Conservation (phyloP, 2,888 invertebrate species). For the Leucania comma region DNA sequence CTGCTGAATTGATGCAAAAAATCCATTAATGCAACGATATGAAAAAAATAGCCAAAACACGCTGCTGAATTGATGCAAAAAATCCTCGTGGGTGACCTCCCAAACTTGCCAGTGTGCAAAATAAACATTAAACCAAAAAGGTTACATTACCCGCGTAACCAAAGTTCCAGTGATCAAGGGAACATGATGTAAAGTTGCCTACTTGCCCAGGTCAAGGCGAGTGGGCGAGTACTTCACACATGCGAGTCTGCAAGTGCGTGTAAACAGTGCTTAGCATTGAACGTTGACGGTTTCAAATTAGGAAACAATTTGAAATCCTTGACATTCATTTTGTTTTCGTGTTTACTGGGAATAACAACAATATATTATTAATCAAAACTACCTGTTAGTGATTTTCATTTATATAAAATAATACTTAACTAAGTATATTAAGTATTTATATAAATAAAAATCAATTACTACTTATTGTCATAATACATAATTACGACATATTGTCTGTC, state of each 20-base stretch:
- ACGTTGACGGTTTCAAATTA: conserved; percentile 53
- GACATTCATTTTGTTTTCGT: conserved; percentile 40
- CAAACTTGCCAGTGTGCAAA: conserved; percentile 29
- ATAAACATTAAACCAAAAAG: conserved; percentile 43
- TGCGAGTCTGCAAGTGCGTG: conserved; percentile 39
- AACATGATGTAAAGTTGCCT: conserved; percentile 39
- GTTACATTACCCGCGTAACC: conserved; percentile 40
- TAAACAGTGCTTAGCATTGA: conserved; percentile 63
- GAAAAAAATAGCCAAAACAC: too few relatives aligned
- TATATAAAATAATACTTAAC: too few relatives aligned
- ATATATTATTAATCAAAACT: conserved; percentile 9
- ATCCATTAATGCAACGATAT: too few relatives aligned
- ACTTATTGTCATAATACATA: too few relatives aligned
- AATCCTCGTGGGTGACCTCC: background rate
- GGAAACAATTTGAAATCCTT: conserved; percentile 51
- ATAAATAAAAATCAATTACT: too few relatives aligned
- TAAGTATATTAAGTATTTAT: too few relatives aligned
- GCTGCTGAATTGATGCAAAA: too few relatives aligned
- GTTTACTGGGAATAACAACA: conserved; percentile 9
- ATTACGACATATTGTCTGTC: too few relatives aligned
- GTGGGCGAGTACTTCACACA: conserved; percentile 56
- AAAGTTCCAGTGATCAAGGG: conserved; percentile 59
- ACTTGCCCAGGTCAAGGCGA: conserved; percentile 62
- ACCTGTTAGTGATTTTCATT: too few relatives aligned
- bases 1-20: too few relatives aligned